These are phyloP conservation scores for Pogonocichla stellata DNA, from an alignment of 2,113 vertebrate genomes.

Conservation along the genomic window DNA sequence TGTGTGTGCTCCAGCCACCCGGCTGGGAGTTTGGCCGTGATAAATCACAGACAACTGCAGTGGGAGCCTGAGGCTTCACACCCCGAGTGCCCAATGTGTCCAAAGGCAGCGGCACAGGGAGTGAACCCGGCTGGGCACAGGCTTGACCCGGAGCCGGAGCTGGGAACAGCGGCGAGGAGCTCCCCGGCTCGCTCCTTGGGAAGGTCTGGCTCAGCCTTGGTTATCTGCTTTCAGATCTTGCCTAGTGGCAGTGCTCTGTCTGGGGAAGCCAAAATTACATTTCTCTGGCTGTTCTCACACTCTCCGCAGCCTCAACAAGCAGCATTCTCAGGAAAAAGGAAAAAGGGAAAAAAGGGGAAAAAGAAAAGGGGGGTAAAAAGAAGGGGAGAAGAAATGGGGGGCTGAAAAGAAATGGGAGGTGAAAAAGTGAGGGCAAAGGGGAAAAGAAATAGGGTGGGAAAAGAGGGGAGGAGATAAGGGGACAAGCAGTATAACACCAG, in stretches of 20 bases:
- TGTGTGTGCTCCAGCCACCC: neutral
- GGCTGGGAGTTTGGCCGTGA: neutral
- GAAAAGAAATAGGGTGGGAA: neutral
- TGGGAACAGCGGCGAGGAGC: neutral
- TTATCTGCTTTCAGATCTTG: neutral
- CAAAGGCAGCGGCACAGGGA: neutral
- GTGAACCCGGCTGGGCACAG: neutral
- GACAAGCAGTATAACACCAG: neutral
- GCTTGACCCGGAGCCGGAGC: neutral
- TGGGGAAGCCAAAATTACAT: neutral
- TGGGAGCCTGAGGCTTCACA: neutral
- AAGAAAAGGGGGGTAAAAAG: too few relatives aligned
- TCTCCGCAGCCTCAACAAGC: neutral
- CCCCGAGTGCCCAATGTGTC: neutral
- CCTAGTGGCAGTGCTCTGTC: neutral
- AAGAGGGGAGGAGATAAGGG: rapidly evolving
- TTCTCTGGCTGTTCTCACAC: neutral
- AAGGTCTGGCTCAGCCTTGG: neutral
- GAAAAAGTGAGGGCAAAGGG: neutral
- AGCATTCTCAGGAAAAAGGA: neutral
- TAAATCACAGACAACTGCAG: neutral
- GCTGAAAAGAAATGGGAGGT: too few relatives aligned
- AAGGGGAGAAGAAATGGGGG: neutral
- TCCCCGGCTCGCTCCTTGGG: neutral
- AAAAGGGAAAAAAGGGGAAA: neutral